phyloP scores from a whole-genome alignment of 2,113 vertebrate genomes.

The Podocnemis expansa region DNA sequence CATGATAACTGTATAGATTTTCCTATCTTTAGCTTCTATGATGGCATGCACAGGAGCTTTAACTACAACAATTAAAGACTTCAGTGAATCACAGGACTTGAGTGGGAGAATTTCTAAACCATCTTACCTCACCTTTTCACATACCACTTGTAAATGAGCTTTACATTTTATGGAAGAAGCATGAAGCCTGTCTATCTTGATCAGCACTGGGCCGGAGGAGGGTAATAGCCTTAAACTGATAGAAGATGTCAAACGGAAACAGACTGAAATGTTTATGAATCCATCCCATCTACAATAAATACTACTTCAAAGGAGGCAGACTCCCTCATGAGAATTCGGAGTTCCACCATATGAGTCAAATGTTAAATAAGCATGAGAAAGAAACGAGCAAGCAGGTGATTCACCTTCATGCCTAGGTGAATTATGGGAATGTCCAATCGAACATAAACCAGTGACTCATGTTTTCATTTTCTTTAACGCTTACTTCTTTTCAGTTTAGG shows the following conservation, averaged over 20 bases:
- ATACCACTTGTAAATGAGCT: background rate
- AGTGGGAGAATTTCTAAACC: background rate
- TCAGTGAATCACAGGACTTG: background rate
- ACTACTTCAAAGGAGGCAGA: background rate
- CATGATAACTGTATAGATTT: background rate
- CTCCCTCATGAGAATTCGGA: background rate
- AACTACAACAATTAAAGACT: background rate
- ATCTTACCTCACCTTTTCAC: fast-evolving
- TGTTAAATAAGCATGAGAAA: background rate
- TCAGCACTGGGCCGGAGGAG: background rate
- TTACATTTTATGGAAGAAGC: fast-evolving
- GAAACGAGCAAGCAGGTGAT: background rate
- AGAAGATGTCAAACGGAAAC: background rate
- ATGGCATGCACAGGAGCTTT: background rate
- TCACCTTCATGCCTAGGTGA: background rate
- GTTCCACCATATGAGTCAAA: background rate
- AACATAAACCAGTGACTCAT: background rate
- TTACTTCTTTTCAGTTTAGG: background rate
- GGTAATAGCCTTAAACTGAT: background rate
- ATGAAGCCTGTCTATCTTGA: fast-evolving
- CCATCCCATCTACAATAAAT: background rate
- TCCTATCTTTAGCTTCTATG: background rate
- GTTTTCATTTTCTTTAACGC: conserved; percentile 12
- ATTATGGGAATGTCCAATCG: background rate
- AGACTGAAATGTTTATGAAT: background rate